phyloP scores from a whole-genome alignment of 2,113 vertebrate species.

The Lampris megalopsis region DNA sequence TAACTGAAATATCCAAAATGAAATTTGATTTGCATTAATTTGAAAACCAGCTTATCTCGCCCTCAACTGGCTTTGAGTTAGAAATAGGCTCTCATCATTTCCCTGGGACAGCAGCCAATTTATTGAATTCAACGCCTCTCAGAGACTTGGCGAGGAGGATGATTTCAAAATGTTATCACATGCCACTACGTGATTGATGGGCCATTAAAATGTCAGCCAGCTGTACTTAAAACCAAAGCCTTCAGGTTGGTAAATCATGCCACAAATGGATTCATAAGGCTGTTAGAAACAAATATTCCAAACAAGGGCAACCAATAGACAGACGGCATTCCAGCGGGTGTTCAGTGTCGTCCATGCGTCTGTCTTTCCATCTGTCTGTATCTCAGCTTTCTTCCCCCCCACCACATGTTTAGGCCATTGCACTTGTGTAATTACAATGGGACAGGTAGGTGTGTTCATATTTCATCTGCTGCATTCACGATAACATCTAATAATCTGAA shows the following conservation, averaged over 20 bases:
- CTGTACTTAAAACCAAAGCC: constrained; percentile 75
- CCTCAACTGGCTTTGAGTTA: constrained; percentile 76
- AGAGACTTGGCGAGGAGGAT: constrained; percentile 55
- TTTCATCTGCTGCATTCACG: constrained; percentile 82
- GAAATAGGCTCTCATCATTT: constrained; percentile 75
- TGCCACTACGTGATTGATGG: constrained; percentile 75
- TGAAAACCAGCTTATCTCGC: constrained; percentile 72
- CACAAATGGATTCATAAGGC: constrained; percentile 78
- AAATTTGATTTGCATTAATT: constrained; percentile 79
- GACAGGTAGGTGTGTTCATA: constrained; percentile 84
- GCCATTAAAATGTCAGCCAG: constrained; percentile 78
- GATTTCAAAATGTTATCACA: constrained; percentile 78
- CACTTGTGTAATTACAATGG: constrained; percentile 79
- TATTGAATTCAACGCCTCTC: constrained; percentile 61
- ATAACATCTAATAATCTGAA: constrained; percentile 86
- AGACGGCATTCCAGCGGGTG: constrained; percentile 65
- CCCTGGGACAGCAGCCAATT: constrained; percentile 76
- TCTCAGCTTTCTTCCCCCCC: constrained; percentile 44
- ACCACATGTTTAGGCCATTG: constrained; percentile 62
- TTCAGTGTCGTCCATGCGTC: not conserved
- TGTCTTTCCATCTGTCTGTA: not conserved
- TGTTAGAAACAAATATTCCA: constrained; percentile 77
- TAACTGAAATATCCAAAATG: constrained; percentile 72
- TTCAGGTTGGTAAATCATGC: constrained; percentile 77
- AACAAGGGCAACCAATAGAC: constrained; percentile 64